Conservation (phyloP, 1,140 invertebrate genomes). For the Hestina assimilis region DNA sequence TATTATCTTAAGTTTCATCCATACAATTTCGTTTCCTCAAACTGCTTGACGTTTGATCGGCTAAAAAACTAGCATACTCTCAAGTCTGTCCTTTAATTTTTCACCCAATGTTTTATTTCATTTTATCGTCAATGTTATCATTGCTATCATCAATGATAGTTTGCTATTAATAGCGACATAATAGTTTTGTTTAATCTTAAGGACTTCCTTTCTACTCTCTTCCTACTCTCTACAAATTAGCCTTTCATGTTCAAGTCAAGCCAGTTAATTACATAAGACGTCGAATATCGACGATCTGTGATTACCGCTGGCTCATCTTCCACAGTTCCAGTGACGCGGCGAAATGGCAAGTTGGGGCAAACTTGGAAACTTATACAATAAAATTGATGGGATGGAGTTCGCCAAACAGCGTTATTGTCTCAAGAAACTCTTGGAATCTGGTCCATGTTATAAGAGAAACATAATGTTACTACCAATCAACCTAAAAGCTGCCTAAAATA, state of each 20-base stretch:
- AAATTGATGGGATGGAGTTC: conserved; percentile 45
- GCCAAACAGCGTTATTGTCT: conserved; percentile 42
- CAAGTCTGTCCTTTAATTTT: too few relatives aligned
- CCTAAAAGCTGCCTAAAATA: too few relatives aligned
- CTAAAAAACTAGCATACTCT: too few relatives aligned
- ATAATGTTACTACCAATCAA: background rate
- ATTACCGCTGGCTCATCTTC: conserved; percentile 18
- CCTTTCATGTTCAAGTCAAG: background rate
- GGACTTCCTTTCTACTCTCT: too few relatives aligned
- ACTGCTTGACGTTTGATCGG: too few relatives aligned
- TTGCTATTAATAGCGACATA: too few relatives aligned
- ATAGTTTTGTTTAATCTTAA: too few relatives aligned
- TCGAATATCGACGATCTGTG: conserved; percentile 16
- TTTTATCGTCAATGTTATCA: too few relatives aligned
- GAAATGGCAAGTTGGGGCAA: conserved; percentile 13
- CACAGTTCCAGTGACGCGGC: conserved; percentile 18
- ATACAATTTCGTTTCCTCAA: too few relatives aligned
- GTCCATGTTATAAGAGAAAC: background rate
- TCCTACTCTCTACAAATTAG: background rate
- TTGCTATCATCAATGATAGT: too few relatives aligned
- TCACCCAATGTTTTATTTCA: too few relatives aligned
- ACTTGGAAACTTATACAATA: conserved; percentile 40
- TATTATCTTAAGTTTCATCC: too few relatives aligned
- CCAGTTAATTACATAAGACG: conserved; percentile 15
- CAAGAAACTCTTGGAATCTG: conserved; percentile 26